phyloP scores from a whole-genome alignment of 2,888 invertebrate species.

The Anticlea derivata region DNA sequence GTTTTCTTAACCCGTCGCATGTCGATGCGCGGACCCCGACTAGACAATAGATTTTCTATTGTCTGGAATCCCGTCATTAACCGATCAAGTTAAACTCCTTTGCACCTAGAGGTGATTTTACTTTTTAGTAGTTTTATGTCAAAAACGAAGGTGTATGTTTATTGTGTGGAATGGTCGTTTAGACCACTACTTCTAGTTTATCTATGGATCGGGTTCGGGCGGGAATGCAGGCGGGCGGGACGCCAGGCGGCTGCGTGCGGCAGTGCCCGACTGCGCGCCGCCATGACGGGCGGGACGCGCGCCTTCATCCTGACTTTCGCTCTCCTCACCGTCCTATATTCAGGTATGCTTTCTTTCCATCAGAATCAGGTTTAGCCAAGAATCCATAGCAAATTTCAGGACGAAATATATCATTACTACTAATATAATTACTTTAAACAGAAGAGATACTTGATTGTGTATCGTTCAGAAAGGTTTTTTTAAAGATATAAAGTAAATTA shows the following conservation, averaged over 20 bases:
- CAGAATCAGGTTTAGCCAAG: background rate
- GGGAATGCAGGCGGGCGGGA: constrained; percentile 44
- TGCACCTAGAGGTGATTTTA: too few relatives aligned
- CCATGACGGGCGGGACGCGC: constrained; percentile 77
- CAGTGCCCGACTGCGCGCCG: constrained; percentile 68
- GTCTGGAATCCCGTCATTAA: too few relatives aligned
- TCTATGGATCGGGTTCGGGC: constrained; percentile 28
- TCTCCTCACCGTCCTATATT: constrained; percentile 70
- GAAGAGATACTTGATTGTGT: too few relatives aligned
- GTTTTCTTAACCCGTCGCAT: too few relatives aligned
- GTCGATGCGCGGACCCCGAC: too few relatives aligned
- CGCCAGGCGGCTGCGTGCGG: constrained; percentile 54
- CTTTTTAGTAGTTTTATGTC: background rate
- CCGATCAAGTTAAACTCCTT: too few relatives aligned
- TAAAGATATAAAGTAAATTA: too few relatives aligned
- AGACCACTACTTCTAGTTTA: constrained; percentile 15
- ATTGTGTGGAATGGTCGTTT: constrained; percentile 2
- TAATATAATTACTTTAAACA: too few relatives aligned
- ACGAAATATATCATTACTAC: too few relatives aligned
- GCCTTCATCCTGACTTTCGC: constrained; percentile 62
- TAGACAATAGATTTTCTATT: too few relatives aligned
- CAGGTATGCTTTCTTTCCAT: constrained; percentile 57
- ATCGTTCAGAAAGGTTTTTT: too few relatives aligned
- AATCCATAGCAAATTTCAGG: background rate
- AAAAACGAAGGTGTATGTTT: background rate